Percentiles rank a stretch among this genome's conserved stretches.
Conservation (phyloP, 2,113 vertebrate species). For the Siniperca chuatsi region DNA sequence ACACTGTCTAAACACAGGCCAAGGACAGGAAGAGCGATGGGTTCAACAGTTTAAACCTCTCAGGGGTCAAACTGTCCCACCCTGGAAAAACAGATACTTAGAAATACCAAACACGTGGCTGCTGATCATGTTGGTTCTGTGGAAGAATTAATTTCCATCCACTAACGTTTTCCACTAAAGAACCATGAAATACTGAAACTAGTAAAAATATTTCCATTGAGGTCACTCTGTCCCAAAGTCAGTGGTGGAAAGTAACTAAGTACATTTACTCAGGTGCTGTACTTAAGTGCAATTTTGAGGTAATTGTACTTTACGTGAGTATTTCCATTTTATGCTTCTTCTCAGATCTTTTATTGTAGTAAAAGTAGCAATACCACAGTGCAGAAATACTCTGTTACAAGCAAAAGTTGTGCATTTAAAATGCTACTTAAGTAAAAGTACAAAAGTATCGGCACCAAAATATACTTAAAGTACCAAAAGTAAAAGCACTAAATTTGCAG, state of each 20-base stretch:
- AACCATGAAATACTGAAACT: not conserved
- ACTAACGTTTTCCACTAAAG: not conserved
- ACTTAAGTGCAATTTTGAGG: not conserved
- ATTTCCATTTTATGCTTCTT: not conserved
- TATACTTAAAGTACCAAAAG: too few species aligned
- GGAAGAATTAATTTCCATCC: not conserved
- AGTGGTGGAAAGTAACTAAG: not conserved
- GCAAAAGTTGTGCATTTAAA: too few species aligned
- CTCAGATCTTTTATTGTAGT: too few species aligned
- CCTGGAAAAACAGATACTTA: conserved; percentile 9
- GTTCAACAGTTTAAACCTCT: conserved; percentile 15
- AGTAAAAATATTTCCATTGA: not conserved
- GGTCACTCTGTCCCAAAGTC: not conserved
- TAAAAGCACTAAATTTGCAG: too few species aligned
- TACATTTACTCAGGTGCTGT: not conserved
- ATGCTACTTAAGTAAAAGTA: too few species aligned
- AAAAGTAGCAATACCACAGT: too few species aligned
- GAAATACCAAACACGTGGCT: not conserved
- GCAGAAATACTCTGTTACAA: too few species aligned
- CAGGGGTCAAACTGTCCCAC: conserved; percentile 17
- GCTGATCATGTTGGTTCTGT: not conserved
- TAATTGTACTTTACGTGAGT: not conserved
- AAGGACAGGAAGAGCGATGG: not conserved
- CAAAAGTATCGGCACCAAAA: too few species aligned
- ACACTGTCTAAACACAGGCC: conserved; percentile 21